These are phyloP conservation scores for Tamias sibiricus DNA, from an alignment of 2,113 vertebrate genomes.

Conservation along the genomic window DNA sequence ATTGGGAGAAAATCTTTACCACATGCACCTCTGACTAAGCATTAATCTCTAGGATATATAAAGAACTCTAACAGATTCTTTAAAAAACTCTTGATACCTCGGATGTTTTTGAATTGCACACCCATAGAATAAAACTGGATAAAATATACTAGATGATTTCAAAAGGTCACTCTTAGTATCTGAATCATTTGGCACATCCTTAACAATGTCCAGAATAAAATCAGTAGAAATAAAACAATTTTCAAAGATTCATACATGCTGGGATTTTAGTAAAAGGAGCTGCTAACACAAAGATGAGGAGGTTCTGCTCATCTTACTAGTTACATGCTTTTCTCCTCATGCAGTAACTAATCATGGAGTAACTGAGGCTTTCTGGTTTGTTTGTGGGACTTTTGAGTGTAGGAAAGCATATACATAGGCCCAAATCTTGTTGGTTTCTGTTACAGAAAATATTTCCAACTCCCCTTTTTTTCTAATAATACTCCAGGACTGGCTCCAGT, in stretches of 20 bases:
- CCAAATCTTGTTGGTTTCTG: constrained; percentile 99
- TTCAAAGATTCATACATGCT: constrained; percentile 33
- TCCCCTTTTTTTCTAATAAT: constrained; percentile 96
- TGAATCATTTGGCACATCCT: constrained; percentile 53
- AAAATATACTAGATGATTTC: constrained; percentile 7
- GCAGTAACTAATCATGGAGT: too few relatives aligned
- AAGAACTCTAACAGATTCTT: background rate
- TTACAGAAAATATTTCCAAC: constrained; percentile 95
- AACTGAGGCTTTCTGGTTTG: constrained; percentile 82
- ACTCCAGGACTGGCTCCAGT: constrained; percentile 95
- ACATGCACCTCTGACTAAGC: too few relatives aligned
- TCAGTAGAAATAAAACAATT: constrained; percentile 57
- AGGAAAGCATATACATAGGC: constrained; percentile 93
- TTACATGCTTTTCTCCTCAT: constrained; percentile 62
- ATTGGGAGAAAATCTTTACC: too few relatives aligned
- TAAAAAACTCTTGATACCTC: constrained; percentile 1
- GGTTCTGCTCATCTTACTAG: constrained; percentile 23
- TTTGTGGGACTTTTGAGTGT: constrained; percentile 88
- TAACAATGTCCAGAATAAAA: constrained; percentile 63
- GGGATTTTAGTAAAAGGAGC: constrained; percentile 13
- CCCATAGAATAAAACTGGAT: background rate
- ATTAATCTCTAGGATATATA: too few relatives aligned
- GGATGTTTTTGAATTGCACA: background rate
- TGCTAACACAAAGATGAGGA: background rate
- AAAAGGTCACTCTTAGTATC: constrained; percentile 25